Conservation (phyloP, 2,113 vertebrate species). For the Chaetorhynchus papuensis region DNA sequence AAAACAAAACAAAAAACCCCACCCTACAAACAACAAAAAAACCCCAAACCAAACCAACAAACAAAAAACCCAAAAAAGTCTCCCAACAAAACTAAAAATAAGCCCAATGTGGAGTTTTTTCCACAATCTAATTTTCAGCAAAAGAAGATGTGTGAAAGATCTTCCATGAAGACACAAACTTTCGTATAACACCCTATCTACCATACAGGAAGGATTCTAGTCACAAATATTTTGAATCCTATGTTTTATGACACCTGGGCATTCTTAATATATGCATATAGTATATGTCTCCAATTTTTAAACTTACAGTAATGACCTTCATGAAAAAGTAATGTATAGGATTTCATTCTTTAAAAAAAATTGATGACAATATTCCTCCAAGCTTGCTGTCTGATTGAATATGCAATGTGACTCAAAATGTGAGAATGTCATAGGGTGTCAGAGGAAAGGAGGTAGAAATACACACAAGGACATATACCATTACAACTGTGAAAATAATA, state of each 20-base stretch:
- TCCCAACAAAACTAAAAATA: neutral
- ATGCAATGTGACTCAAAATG: neutral
- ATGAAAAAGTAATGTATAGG: neutral
- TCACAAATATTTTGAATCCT: neutral
- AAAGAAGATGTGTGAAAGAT: neutral
- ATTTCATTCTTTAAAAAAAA: neutral
- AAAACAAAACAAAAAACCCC: neutral
- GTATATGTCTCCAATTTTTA: neutral
- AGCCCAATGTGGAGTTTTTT: rapidly evolving
- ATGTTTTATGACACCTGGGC: neutral
- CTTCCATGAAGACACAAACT: neutral
- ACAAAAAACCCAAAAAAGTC: neutral
- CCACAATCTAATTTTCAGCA: neutral
- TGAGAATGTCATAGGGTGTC: neutral
- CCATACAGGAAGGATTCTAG: neutral
- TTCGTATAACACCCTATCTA: neutral
- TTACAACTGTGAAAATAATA: constrained; percentile 41
- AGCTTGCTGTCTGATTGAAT: constrained; percentile 9
- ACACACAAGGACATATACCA: neutral
- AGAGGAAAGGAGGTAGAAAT: neutral
- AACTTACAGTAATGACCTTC: neutral
- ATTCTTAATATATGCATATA: neutral
- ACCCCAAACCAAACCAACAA: neutral
- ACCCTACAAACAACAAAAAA: neutral
- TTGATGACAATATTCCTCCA: neutral